Evolutionary conservation across 2,113 vertebrate species (phyloP).

Genomic region (Rhagologus leucostigma): DNA sequence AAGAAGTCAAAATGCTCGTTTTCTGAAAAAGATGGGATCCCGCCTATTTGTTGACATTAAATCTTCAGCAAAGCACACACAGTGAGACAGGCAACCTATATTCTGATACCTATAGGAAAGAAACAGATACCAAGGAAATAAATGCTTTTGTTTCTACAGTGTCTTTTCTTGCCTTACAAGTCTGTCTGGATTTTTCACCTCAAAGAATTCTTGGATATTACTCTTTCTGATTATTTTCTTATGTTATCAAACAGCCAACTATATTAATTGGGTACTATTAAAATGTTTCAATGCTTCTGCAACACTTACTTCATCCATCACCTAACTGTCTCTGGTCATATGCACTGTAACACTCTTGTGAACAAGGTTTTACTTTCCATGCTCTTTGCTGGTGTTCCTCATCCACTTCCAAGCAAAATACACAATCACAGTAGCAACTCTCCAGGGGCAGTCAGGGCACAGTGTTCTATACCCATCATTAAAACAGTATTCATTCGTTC

Average conservation of each 20-base stretch:
- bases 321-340: neutral
- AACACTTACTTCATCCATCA: neutral
- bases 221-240: neutral
- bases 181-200: neutral
- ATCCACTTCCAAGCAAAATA: neutral
- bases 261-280: neutral
- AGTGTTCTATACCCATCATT: neutral
- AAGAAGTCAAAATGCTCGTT: neutral
- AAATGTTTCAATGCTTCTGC: accelerated
- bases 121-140: neutral
- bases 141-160: neutral
- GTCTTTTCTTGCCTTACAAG: neutral
- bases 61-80: neutral
- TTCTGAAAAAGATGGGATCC: neutral
- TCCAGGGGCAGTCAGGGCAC: neutral
- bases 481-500: neutral
- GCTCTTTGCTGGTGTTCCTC: neutral
- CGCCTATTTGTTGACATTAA: neutral
- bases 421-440: neutral
- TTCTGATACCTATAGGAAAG: neutral
- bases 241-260: neutral
- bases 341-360: neutral
- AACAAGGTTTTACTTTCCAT: neutral
- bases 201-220: neutral
- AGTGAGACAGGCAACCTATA: neutral